Percentiles rank a stretch among this genome's conserved stretches.
These are phyloP conservation scores for Anser cygnoides DNA, from an alignment of 2,113 vertebrate species.

Conservation along the genomic window DNA sequence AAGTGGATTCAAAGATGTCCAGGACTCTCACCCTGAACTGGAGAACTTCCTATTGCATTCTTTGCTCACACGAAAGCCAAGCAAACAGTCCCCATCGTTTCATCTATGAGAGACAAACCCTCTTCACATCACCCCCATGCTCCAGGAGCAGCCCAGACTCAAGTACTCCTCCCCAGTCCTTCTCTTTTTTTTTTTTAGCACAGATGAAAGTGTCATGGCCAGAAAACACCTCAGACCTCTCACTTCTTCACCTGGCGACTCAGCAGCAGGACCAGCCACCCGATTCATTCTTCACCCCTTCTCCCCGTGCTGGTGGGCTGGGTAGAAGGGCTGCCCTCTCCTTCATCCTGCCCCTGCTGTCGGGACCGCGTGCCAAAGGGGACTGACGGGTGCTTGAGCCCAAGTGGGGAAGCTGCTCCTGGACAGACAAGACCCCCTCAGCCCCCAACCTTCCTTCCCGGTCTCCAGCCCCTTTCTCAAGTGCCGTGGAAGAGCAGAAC, in stretches of 20 bases:
- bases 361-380: not conserved
- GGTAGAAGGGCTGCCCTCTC: not conserved
- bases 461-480: not conserved
- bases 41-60: slow-evolving; percentile 26
- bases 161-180: not conserved
- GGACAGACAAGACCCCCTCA: not conserved
- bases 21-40: slow-evolving; percentile 24
- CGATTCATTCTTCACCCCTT: not conserved
- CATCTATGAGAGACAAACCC: not conserved
- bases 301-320: not conserved
- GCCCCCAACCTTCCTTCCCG: not conserved
- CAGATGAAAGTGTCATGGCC: not conserved
- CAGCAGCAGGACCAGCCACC: not conserved
- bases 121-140: not conserved
- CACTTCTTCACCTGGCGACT: not conserved
- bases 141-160: not conserved
- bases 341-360: not conserved
- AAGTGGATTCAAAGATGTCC: slow-evolving; percentile 50
- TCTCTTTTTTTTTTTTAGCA: not conserved
- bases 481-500: not conserved
- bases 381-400: not conserved
- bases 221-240: not conserved
- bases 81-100: not conserved
- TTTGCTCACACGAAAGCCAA: slow-evolving; percentile 36
- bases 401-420: not conserved